A percentile compares a stretch with the other conserved stretches of the same genome.
These are phyloP conservation scores for Choloepus hoffmanni DNA, from an alignment of 2,113 vertebrate species.

Conservation along the genomic window DNA sequence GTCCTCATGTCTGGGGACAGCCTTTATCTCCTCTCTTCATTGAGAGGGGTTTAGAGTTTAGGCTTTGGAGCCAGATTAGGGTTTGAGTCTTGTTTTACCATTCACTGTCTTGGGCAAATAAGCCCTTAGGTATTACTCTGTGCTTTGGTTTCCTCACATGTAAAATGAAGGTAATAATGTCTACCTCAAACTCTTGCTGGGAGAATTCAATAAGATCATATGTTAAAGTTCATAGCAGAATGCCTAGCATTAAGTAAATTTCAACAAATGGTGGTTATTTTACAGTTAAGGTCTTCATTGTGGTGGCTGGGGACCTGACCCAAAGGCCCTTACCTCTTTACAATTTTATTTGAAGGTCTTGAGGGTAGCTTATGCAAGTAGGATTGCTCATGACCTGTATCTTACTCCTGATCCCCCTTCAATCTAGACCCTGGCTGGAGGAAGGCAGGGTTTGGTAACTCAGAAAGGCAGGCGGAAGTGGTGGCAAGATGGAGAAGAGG, in stretches of 20 bases:
- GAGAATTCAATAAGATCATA: background rate
- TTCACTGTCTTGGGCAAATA: background rate
- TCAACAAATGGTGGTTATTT: background rate
- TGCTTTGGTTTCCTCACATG: background rate
- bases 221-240: background rate
- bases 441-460: background rate
- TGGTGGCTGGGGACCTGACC: background rate
- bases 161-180: background rate
- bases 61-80: background rate
- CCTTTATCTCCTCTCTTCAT: background rate
- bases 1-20: background rate
- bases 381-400: background rate
- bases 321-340: background rate
- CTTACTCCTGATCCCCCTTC: background rate
- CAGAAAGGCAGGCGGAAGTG: background rate
- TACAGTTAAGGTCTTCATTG: background rate
- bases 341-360: background rate
- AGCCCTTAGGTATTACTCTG: background rate
- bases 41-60: background rate
- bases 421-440: background rate
- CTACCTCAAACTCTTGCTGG: background rate
- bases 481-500: background rate
- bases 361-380: background rate
- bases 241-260: conserved; percentile 6
- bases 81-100: background rate